phyloP scores from a whole-genome alignment of 2,113 vertebrate species.

The Nettapus auritus region DNA sequence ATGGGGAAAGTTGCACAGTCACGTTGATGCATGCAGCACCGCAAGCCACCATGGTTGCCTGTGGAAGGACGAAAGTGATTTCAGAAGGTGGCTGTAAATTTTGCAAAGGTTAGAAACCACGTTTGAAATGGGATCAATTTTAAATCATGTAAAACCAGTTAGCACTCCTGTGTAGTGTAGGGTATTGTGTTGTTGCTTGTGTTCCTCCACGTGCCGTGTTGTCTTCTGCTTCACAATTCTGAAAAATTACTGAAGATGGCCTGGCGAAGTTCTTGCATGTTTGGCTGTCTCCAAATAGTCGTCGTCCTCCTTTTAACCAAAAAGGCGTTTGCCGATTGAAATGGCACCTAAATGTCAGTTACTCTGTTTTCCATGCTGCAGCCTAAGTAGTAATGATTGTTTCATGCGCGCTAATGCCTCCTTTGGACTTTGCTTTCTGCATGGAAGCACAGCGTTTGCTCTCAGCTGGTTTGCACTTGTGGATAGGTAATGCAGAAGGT shows the following conservation, averaged over 20 bases:
- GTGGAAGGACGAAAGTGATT: neutral
- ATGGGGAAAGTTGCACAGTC: conserved; percentile 31
- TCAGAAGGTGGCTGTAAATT: neutral
- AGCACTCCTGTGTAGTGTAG: rapidly evolving
- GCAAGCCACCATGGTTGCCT: neutral
- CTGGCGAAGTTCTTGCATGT: neutral
- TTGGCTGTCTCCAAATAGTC: neutral
- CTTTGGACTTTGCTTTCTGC: conserved; percentile 31
- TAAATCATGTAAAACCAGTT: neutral
- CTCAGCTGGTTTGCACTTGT: neutral
- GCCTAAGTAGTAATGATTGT: neutral
- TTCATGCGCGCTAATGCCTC: neutral
- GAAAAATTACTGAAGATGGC: neutral
- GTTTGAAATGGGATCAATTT: neutral
- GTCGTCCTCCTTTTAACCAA: neutral
- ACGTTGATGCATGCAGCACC: conserved; percentile 10
- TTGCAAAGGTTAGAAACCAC: neutral
- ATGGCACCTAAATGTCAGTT: neutral
- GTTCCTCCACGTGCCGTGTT: neutral
- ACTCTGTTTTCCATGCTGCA: neutral
- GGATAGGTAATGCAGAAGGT: neutral
- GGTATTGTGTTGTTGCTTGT: neutral
- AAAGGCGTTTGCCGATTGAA: neutral
- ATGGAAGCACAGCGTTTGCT: neutral
- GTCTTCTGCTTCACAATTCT: neutral